phyloP scores from a whole-genome alignment of 1,140 invertebrate species.

The Manduca sexta region DNA sequence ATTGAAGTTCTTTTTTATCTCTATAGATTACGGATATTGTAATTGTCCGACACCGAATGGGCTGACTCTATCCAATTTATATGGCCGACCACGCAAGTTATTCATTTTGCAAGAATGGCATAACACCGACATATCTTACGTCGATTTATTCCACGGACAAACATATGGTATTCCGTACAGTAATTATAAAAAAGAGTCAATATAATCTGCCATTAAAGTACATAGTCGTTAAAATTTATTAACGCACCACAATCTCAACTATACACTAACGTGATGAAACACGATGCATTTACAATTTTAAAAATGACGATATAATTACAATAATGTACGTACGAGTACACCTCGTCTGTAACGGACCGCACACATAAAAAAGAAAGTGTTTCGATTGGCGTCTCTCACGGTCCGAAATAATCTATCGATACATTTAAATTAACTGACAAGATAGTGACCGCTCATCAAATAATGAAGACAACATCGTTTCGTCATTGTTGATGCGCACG shows the following conservation, averaged over 20 bases:
- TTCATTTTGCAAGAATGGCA: background rate
- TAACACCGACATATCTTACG: too few species aligned
- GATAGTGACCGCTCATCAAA: slow-evolving; percentile 70
- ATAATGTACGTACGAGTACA: slow-evolving; percentile 34
- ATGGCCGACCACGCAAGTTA: slow-evolving; percentile 27
- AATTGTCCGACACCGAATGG: slow-evolving; percentile 49
- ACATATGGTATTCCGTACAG: too few species aligned
- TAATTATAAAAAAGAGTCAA: too few species aligned
- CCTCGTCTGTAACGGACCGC: slow-evolving; percentile 47
- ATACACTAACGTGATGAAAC: slow-evolving; percentile 8
- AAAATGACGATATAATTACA: slow-evolving; percentile 35
- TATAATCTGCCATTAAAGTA: too few species aligned
- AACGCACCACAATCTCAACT: background rate
- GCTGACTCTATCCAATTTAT: slow-evolving; percentile 53
- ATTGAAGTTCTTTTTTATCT: background rate
- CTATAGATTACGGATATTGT: slow-evolving; percentile 36
- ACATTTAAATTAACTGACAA: slow-evolving; percentile 72
- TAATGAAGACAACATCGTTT: slow-evolving; percentile 72
- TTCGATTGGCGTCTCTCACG: slow-evolving; percentile 60
- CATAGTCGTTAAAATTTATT: background rate
- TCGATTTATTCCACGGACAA: too few species aligned
- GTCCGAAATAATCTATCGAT: slow-evolving; percentile 69
- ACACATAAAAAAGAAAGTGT: slow-evolving; percentile 50
- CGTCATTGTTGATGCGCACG: slow-evolving; percentile 72
- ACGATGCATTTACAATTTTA: slow-evolving; percentile 18